Base-by-base conservation (phyloP, 2,888 invertebrate genomes). In the Ophion costatus region DNA sequence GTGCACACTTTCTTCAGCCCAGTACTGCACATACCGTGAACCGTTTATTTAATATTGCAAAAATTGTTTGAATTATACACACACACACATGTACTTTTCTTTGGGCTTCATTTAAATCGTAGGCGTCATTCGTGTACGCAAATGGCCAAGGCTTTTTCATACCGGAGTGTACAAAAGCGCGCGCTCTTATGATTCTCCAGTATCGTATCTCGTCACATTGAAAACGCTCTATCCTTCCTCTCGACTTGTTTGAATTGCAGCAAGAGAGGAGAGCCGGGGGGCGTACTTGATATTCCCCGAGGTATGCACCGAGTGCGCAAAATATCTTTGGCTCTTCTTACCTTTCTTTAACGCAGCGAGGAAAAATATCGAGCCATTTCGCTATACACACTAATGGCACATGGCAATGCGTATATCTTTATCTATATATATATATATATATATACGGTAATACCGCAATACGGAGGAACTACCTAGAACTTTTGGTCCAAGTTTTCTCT, bases 161-260 rank as follows among this genome's bases (percentile, higher is more conserved):
- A 51, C n/a, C 3, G 33, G 17, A 56, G n/a, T 14, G 3, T 10
- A 42, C 69, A 59, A 75, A 14, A 45, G 6, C 42, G 11, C 2
- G 11, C n/a, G 67, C 11, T 75, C 61, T 61, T 67, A 63, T 67
- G 61, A 69, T 75, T 81, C 61, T 33, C 45, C 45, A 6, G 45
- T 71, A 22, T 20, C 63, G 17, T 38, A 61, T 67, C 61, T 69
- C 22, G 24, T 67, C 38, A 38, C 74, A 61, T 67, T 51, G 51
- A 70, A 81, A 81, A 45, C 45, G 75, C 20, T 70, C 81, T 56
- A 75, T 81, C 67, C 63, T 75, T 81, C 69, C 75, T 75, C 75
- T 69, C 69, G 69, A 75, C 61, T 75, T 70, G 69, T 51, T 64
- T 24, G 69, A 81, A 70, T 69, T 61, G 75, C 74, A 42, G 51